Evolutionary conservation across 1,140 invertebrate genomes (phyloP).

Genomic region (Apis florea): DNA sequence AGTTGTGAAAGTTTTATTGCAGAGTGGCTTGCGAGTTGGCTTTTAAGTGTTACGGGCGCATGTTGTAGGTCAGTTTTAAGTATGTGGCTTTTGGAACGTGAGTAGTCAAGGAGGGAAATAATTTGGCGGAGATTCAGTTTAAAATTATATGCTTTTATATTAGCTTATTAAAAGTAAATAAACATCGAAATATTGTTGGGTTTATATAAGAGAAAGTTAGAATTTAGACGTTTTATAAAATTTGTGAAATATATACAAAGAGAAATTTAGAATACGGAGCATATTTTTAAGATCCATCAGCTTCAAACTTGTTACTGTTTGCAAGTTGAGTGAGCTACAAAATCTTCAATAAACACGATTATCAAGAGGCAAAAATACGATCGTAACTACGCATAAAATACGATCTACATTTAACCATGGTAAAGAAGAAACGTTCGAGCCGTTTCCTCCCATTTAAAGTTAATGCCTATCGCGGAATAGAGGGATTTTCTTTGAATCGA

Average conservation of each 20-base stretch:
- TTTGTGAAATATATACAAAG: neutral
- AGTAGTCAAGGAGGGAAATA: neutral
- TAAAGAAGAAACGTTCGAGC: neutral
- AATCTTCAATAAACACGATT: conserved; percentile 11
- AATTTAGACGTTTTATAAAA: too few species aligned
- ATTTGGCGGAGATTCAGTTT: neutral
- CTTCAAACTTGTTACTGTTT: too few species aligned
- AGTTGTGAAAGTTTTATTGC: neutral
- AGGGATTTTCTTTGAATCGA: conserved; percentile 24
- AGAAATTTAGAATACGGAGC: too few species aligned
- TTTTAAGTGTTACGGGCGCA: neutral
- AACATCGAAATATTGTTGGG: too few species aligned
- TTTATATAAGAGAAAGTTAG: too few species aligned
- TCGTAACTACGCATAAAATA: neutral
- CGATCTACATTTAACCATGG: neutral
- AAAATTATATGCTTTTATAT: neutral
- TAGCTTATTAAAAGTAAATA: too few species aligned
- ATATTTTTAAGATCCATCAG: neutral
- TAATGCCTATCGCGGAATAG: conserved; percentile 30
- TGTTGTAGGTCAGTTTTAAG: neutral
- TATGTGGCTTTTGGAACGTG: neutral
- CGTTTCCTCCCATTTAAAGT: neutral
- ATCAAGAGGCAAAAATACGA: neutral
- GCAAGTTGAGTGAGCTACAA: neutral
- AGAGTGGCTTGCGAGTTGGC: neutral